A percentile compares a stretch with the other conserved stretches of the same genome.
Evolutionary conservation across 2,888 invertebrate genomes (phyloP).

Genomic region (Bembecia ichneumoniformis): DNA sequence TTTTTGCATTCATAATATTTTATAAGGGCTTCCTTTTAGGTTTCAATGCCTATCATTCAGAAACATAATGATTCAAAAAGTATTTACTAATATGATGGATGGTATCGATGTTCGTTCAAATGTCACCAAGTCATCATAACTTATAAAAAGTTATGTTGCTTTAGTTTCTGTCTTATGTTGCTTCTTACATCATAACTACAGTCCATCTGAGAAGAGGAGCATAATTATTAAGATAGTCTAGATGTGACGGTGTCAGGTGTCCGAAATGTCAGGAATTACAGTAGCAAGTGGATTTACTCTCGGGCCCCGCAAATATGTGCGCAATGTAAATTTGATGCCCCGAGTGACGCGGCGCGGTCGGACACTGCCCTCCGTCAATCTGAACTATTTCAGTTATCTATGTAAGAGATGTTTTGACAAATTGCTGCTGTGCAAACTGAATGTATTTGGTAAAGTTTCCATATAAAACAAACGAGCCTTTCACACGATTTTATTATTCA

Average conservation of each 20-base stretch:
- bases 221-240: background rate
- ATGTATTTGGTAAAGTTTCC: background rate
- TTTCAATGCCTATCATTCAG: no score
- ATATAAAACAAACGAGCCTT: no score
- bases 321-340: conserved; percentile 60
- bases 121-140: no score
- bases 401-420: conserved; percentile 25
- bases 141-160: no score
- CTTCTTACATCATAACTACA: no score
- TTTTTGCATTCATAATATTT: no score
- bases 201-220: background rate
- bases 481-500: no score
- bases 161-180: no score
- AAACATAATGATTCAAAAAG: no score
- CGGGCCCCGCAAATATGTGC: conserved; percentile 51
- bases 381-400: conserved; percentile 32
- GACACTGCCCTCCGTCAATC: conserved; percentile 32
- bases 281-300: conserved; percentile 30
- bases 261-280: conserved; percentile 25
- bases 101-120: no score
- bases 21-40: no score
- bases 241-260: conserved; percentile 11
- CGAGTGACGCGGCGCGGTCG: conserved; percentile 42
- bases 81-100: no score
- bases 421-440: conserved; percentile 13